Evolutionary conservation across 2,797 vertebrate genomes (phyloP).

Genomic region (Takifugu rubripes): DNA sequence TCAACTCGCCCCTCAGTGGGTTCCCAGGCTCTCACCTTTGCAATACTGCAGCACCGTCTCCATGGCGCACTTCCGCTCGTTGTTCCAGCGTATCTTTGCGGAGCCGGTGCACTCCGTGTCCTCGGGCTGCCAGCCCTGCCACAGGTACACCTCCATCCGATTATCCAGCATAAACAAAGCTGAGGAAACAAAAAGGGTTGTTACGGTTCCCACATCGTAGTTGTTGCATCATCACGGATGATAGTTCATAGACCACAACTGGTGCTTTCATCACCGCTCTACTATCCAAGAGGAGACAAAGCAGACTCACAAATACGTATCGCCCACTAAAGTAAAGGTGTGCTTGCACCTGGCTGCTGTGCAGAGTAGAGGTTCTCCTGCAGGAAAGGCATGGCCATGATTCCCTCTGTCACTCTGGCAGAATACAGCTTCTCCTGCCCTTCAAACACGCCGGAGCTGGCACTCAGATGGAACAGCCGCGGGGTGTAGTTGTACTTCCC

Average conservation of each 20-base stretch:
- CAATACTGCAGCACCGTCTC: conserved; percentile 81
- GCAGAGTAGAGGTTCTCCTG: conserved; percentile 79
- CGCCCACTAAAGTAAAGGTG: neutral
- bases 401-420: conserved; percentile 56
- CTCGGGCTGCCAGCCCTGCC: conserved; percentile 79
- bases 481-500: conserved; percentile 82
- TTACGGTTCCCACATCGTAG: neutral
- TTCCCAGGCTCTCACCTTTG: conserved; percentile 70
- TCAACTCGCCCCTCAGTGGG: neutral
- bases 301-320: neutral
- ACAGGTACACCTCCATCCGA: conserved; percentile 83
- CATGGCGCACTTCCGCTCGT: conserved; percentile 81
- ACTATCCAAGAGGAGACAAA: neutral
- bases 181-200: conserved; percentile 18
- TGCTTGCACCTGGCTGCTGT: conserved; percentile 73
- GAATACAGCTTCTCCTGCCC: conserved; percentile 74
- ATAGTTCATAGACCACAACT: no score
- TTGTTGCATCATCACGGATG: no score
- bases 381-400: conserved; percentile 80
- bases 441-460: conserved; percentile 72
- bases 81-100: conserved; percentile 80
- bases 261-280: no score
- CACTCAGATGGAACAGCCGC: conserved; percentile 72
- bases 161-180: conserved; percentile 80
- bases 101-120: conserved; percentile 75